A percentile compares a stretch with the other conserved stretches of the same genome.
phyloP scores from a whole-genome alignment of 2,797 vertebrate genomes.

The Phalloptychus januarius region DNA sequence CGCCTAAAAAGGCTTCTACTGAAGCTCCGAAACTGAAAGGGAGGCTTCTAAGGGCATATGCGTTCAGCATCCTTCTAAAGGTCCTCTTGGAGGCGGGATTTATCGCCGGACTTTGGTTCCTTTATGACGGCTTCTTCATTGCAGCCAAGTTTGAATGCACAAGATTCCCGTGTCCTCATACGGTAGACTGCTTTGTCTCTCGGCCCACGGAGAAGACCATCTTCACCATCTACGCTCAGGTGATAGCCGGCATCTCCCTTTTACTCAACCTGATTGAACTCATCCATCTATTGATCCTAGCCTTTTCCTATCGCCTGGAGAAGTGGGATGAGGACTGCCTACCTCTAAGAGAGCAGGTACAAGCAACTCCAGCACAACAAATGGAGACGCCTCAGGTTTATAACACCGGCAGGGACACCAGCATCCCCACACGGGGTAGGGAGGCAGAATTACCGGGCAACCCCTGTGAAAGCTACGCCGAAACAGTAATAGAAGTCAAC shows the following conservation, averaged over 20 bases:
- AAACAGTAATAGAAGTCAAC: conserved; percentile 40
- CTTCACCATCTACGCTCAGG: conserved; percentile 85
- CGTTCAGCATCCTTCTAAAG: conserved; percentile 79
- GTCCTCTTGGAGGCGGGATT: conserved; percentile 81
- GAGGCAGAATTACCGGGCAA: conserved; percentile 24
- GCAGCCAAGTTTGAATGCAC: conserved; percentile 75
- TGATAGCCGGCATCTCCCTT: conserved; percentile 77
- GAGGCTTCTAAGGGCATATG: conserved; percentile 77
- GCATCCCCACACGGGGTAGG: conserved; percentile 33
- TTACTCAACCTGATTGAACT: conserved; percentile 84
- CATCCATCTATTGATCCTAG: conserved; percentile 75
- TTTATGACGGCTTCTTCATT: conserved; percentile 83
- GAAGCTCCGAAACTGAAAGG: conserved; percentile 77
- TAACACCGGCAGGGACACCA: conserved; percentile 39
- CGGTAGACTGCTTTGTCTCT: conserved; percentile 86
- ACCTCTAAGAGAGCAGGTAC: conserved; percentile 17
- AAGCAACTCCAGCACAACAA: conserved; percentile 14
- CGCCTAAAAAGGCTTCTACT: neutral
- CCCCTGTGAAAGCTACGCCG: conserved; percentile 54
- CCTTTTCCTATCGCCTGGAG: conserved; percentile 65
- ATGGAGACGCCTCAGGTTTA: conserved; percentile 14
- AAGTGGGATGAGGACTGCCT: conserved; percentile 33
- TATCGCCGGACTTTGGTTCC: conserved; percentile 81
- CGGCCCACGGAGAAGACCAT: conserved; percentile 86
- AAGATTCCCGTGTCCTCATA: conserved; percentile 79